Evolutionary conservation across 1,140 invertebrate species (phyloP).

Genomic region (Oncopeltus fasciatus): DNA sequence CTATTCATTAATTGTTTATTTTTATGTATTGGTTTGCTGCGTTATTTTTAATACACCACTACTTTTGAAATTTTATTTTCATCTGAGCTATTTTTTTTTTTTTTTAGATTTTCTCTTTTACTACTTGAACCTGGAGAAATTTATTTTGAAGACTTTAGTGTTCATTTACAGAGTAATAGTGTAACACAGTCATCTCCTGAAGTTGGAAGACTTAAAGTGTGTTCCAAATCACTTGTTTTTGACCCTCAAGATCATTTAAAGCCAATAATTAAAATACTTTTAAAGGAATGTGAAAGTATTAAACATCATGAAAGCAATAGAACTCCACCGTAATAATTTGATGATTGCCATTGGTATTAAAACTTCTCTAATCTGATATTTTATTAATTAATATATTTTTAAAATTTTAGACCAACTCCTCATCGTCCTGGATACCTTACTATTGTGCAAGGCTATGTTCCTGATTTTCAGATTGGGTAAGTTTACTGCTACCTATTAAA

Average conservation of each 20-base stretch:
- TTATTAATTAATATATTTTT: conserved; percentile 11
- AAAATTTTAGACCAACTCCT: neutral
- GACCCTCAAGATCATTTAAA: conserved; percentile 60
- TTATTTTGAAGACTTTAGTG: conserved; percentile 82
- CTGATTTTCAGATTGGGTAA: conserved; percentile 28
- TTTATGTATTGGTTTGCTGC: too few relatives aligned
- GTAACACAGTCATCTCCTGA: conserved; percentile 13
- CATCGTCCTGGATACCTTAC: conserved; percentile 15
- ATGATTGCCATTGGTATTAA: conserved; percentile 24
- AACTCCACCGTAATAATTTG: conserved; percentile 5
- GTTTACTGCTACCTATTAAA: too few relatives aligned
- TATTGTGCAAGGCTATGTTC: conserved; percentile 23
- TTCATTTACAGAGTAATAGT: conserved; percentile 35
- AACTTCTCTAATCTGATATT: conserved; percentile 25
- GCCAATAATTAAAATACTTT: conserved; percentile 63
- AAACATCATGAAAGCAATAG: conserved; percentile 23
- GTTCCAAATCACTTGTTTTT: conserved; percentile 78
- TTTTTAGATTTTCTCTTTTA: conserved; percentile 63
- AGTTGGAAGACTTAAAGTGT: conserved; percentile 67
- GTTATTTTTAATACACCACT: too few relatives aligned
- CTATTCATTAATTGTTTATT: too few relatives aligned
- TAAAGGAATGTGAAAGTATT: conserved; percentile 43
- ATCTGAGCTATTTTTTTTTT: too few relatives aligned
- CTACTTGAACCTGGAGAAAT: conserved; percentile 80
- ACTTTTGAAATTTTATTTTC: too few relatives aligned